A percentile compares a stretch with the other conserved stretches of the same genome.
Evolutionary conservation across 2,797 vertebrate genomes (phyloP).

Genomic region (Poeciliopsis infans): DNA sequence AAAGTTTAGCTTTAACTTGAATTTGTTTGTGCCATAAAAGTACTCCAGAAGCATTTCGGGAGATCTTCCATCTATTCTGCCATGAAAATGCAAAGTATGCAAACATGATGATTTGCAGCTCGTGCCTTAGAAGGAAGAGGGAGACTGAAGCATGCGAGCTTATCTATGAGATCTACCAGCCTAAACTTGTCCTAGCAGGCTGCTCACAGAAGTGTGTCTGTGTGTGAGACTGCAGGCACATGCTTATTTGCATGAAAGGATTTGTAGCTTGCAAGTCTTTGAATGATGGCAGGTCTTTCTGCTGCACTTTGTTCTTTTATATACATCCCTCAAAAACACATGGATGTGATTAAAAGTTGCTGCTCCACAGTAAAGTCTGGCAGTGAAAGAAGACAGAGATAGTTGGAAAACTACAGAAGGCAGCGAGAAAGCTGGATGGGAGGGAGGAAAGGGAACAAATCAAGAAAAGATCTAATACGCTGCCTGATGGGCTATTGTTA

Average conservation of each 20-base stretch:
- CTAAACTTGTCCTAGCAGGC: constrained; percentile 74
- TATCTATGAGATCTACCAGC: constrained; percentile 61
- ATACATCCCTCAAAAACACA: constrained; percentile 62
- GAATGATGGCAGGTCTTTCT: constrained; percentile 24
- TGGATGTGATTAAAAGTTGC: constrained; percentile 75
- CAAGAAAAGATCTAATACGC: constrained; percentile 55
- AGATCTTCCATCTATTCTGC: constrained; percentile 60
- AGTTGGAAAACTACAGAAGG: constrained; percentile 34
- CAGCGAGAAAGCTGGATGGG: constrained; percentile 17
- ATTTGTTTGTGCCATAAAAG: constrained; percentile 37
- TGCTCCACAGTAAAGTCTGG: constrained; percentile 56
- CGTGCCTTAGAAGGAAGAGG: constrained; percentile 12
- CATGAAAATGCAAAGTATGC: constrained; percentile 78
- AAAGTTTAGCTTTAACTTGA: background rate
- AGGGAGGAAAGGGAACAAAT: constrained; percentile 46
- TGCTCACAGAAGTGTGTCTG: constrained; percentile 19
- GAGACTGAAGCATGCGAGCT: constrained; percentile 37
- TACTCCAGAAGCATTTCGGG: constrained; percentile 47
- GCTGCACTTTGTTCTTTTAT: constrained; percentile 32
- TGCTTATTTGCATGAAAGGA: constrained; percentile 8
- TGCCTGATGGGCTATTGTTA: constrained; percentile 63
- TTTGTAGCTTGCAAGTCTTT: constrained; percentile 36
- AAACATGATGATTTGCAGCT: constrained; percentile 67
- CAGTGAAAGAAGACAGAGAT: constrained; percentile 40
- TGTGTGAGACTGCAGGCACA: constrained; percentile 2